These are phyloP conservation scores for Xylota segnis DNA, from an alignment of 2,888 invertebrate genomes.

Conservation along the genomic window DNA sequence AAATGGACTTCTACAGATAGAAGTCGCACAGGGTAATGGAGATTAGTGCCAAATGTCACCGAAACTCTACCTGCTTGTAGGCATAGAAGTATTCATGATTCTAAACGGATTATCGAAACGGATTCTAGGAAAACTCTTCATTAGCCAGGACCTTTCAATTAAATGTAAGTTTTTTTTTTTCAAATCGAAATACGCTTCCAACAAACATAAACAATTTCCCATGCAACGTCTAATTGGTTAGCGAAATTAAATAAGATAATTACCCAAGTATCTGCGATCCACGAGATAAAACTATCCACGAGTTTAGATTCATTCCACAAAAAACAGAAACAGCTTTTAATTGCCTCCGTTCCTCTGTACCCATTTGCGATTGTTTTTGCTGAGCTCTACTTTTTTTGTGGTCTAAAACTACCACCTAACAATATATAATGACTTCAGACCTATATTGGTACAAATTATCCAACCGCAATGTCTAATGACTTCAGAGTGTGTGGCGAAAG, in stretches of 20 bases:
- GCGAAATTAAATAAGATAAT: not conserved
- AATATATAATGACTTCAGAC: slow-evolving; percentile 18
- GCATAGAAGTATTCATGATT: too few relatives aligned
- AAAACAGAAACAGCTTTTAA: slow-evolving; percentile 7
- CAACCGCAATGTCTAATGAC: slow-evolving; percentile 35
- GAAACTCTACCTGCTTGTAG: too few relatives aligned
- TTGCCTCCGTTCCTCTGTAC: not conserved
- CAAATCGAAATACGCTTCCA: too few relatives aligned
- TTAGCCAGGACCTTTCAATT: too few relatives aligned
- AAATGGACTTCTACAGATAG: too few relatives aligned
- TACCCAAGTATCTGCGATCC: not conserved
- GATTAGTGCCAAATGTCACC: too few relatives aligned
- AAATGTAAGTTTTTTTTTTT: too few relatives aligned
- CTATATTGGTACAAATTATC: slow-evolving; percentile 18
- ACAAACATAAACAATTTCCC: too few relatives aligned
- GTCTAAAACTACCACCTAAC: slow-evolving; percentile 12
- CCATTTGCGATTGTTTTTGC: slow-evolving; percentile 2
- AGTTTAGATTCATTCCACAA: not conserved
- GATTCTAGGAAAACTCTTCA: too few relatives aligned
- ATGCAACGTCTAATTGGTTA: not conserved
- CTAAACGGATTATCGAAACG: too few relatives aligned
- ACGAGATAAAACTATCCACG: not conserved
- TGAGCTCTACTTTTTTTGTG: not conserved
- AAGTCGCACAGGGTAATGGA: too few relatives aligned
- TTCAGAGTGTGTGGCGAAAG: not conserved